Conservation (phyloP, 2,113 vertebrate genomes). For the Indicator maculatus region DNA sequence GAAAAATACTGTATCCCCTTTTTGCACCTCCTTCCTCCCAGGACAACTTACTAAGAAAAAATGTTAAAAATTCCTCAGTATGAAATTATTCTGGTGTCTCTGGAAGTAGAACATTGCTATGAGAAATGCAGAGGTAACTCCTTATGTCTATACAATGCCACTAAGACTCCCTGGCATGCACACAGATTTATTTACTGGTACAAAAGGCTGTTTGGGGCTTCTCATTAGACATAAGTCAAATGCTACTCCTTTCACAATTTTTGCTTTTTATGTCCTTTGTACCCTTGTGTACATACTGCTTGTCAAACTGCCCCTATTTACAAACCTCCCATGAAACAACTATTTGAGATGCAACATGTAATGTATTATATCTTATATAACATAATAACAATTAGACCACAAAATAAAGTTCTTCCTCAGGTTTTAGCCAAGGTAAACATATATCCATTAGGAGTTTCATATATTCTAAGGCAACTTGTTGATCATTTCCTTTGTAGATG, state of each 20-base stretch:
- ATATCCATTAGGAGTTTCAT: not conserved
- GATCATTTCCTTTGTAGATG: not conserved
- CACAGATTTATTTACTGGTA: not conserved
- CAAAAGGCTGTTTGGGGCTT: not conserved
- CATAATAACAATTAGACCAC: not conserved
- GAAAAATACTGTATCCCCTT: not conserved
- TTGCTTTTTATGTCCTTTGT: not conserved
- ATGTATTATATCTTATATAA: no score
- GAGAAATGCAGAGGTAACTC: not conserved
- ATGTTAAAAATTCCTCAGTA: not conserved
- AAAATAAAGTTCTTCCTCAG: not conserved
- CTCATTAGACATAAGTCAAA: not conserved
- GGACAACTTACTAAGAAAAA: not conserved
- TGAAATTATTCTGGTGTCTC: not conserved
- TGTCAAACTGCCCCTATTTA: not conserved
- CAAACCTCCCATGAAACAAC: not conserved
- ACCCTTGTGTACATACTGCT: not conserved
- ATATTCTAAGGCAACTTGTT: not conserved
- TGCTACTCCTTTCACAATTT: not conserved
- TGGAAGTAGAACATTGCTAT: not conserved
- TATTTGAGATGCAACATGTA: not conserved
- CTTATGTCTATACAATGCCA: not conserved
- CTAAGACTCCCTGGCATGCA: not conserved
- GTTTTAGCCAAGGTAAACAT: not conserved
- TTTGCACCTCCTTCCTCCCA: not conserved